A percentile compares a stretch with the other conserved stretches of the same genome.
phyloP scores from a whole-genome alignment of 2,797 vertebrate genomes.

The Sandelia bainsii region DNA sequence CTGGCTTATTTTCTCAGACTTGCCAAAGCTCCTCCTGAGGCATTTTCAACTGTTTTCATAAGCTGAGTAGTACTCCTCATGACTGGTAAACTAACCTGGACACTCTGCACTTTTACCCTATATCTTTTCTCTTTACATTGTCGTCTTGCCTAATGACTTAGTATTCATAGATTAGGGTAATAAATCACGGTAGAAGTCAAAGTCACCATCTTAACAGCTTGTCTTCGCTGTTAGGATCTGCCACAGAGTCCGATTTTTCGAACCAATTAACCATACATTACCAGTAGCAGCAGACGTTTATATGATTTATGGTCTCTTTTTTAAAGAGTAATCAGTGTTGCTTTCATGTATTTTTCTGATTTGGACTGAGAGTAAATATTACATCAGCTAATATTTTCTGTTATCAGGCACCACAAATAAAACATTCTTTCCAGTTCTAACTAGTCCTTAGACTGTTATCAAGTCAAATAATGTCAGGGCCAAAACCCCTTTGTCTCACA shows the following conservation, averaged over 20 bases:
- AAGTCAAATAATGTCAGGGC: conserved; percentile 46
- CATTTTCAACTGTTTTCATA: neutral
- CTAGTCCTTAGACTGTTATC: conserved; percentile 19
- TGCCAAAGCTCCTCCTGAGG: neutral
- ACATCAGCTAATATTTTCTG: conserved; percentile 31
- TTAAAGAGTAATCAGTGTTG: neutral
- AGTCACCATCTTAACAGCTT: neutral
- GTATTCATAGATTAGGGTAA: neutral
- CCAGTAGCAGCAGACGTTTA: neutral
- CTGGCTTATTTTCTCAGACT: neutral
- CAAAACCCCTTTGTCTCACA: conserved; percentile 38
- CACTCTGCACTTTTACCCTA: neutral
- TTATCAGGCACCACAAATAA: conserved; percentile 15
- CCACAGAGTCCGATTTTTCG: neutral
- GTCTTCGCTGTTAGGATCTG: neutral
- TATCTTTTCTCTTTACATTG: neutral
- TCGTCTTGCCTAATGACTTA: neutral
- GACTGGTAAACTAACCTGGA: neutral
- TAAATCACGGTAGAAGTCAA: neutral
- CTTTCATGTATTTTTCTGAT: neutral
- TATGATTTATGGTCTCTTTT: too few species aligned
- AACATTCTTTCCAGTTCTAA: conserved; percentile 17
- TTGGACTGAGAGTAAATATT: conserved; percentile 15
- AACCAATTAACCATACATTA: neutral
- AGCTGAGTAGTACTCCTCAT: neutral